Evolutionary conservation across 2,113 vertebrate genomes (phyloP), one percentile per base, ranked within the genome.

Genomic region (Callospermophilus lateralis): DNA sequence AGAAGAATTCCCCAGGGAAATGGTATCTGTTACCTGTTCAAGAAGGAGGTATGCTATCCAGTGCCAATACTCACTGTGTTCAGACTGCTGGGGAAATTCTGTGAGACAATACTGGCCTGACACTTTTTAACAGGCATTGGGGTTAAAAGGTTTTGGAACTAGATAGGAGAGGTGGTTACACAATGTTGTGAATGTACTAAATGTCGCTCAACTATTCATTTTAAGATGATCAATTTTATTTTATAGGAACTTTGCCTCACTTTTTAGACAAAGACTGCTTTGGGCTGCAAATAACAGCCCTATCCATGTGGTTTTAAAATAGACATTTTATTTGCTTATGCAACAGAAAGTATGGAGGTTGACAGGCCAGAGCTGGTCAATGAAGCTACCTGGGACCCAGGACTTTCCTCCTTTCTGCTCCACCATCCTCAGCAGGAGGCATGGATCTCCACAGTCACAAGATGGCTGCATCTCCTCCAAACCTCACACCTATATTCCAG

Each of bases 31-130:
- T 28, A 39, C 22, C 80, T 32, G 9, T 22, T 81, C 32, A 20
- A 0, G 37, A 22, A 34, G 63, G 17, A 42, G 4, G 1, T 34
- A 12, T 1, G 7, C 5, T 0, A 4, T 20, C 42, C 37, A 17
- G 30, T 3, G 4, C 39, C n/a, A 37, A 51, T 0, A 6, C 8
- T 15, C 17, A 12, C 48, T 80, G 32, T 13, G 3, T n/a, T 5
- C 45, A 58, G 19, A 20, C 24, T 32, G 1, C 2, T 9, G 51
- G 32, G 42, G 37, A 53, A 45, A 37, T 65, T 77, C 32, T 7
- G 0, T 73, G 48, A 28, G 10, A 72, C 1, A 51, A 26, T 28
- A 24, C 16, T 30, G 30, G n/a, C 9, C 72, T n/a, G 20, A 70
- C 7, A 1, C 22, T 11, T 22, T n/a, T 78, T 78, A 58, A 58